Evolutionary conservation across 2,113 vertebrate species (phyloP).

Genomic region (Sterna hirundo): DNA sequence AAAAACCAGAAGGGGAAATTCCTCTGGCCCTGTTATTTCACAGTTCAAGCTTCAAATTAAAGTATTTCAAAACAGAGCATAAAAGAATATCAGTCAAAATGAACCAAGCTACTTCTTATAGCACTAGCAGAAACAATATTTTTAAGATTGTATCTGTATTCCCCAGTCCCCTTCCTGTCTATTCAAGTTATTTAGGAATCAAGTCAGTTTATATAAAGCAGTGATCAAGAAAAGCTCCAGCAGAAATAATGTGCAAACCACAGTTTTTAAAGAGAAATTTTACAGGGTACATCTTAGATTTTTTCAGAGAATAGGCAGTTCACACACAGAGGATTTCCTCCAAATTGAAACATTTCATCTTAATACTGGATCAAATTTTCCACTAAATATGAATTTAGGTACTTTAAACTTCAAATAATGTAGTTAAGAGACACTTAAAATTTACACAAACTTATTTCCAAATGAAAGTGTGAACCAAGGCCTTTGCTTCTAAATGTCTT

Average conservation of each 20-base stretch:
- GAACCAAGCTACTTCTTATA: background rate
- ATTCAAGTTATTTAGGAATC: slow-evolving; percentile 4
- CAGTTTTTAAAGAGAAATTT: background rate
- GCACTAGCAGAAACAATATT: background rate
- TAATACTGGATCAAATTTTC: background rate
- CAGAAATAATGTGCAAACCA: background rate
- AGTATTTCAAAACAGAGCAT: slow-evolving; percentile 25
- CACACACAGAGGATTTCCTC: background rate
- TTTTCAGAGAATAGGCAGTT: background rate
- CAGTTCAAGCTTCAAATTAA: slow-evolving; percentile 39
- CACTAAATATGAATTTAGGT: background rate
- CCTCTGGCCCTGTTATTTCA: slow-evolving; percentile 30
- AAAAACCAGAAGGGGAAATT: slow-evolving; percentile 40
- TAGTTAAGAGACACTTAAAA: background rate
- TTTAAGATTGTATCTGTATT: slow-evolving; percentile 36
- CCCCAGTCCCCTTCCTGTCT: background rate
- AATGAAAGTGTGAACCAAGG: background rate
- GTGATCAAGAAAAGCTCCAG: background rate
- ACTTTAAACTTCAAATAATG: background rate
- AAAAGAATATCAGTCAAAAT: slow-evolving; percentile 1
- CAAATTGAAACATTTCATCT: background rate
- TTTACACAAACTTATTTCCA: background rate
- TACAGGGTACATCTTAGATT: background rate
- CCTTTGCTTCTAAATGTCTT: background rate
- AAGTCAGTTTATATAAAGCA: background rate